Base-by-base conservation (phyloP, 2,113 vertebrate genomes). In the Ammodytes dubius region DNA sequence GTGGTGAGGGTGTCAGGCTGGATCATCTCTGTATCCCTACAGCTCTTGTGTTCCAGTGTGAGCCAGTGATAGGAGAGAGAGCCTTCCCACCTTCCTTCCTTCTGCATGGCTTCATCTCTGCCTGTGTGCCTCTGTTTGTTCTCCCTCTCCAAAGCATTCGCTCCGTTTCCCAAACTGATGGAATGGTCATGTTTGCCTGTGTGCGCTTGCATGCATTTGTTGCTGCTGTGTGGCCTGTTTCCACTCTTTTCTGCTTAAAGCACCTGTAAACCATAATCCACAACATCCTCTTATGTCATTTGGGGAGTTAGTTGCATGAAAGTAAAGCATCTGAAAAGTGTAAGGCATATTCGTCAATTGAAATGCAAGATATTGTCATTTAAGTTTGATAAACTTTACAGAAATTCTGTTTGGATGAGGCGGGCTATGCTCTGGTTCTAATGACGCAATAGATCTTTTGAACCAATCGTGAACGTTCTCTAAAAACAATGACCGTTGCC, bases 61-160 rank as follows among this genome's bases (percentile, higher is more conserved):
- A 77, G 73, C 70, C 64, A 10, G 35, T 43, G 74, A 85, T 39
- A 67, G 71, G 7, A 59, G 52, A 11, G 7, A 7, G 5, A 58
- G 19, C 43, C 42, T 42, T 70, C 61, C 72, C 53, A 68, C 54
- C 46, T 45, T 67, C 53, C 71, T 63, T 81, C 80, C 72, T 59
- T 90, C 85, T 85, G 77, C 89, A 39, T 84, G 83, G 64, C 76
- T 84, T 88, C 72, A 67, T 70, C 70, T 47, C 76, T 74, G 59
- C 50, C 76, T 74, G 59, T 46, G 6, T 53, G 74, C 64, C 59
- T 75, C 63, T 68, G 64, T 74, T 74, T 82, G 60, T 11, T 77
- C 53, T 77, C 46, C 4, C 17, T 40, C 49, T 63, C 53, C 70
- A 27, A 27, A 27, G 27, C 15, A 3, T 66, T 63, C 11, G 43